Conservation (phyloP, 2,888 invertebrate species). For the Plutella xylostella region DNA sequence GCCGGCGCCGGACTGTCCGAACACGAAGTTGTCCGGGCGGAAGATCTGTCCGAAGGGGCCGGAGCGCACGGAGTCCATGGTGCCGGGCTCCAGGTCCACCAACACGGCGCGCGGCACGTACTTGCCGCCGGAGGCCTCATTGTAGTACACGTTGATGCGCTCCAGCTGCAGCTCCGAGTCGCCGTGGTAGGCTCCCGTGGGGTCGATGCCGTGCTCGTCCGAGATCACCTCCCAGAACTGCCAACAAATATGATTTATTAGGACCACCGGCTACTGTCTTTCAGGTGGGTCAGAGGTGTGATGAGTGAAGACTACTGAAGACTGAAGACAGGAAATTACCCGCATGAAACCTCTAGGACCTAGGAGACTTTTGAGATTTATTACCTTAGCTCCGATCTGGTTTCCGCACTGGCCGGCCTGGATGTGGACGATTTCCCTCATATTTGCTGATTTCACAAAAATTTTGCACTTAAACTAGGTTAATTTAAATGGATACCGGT, state of each 20-base stretch:
- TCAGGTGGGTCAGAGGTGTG: no score
- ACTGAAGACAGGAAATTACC: no score
- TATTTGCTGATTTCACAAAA: conserved; percentile 30
- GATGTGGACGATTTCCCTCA: conserved; percentile 78
- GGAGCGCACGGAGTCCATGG: conserved; percentile 89
- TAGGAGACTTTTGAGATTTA: no score
- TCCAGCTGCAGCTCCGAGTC: conserved; percentile 80
- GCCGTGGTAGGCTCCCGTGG: conserved; percentile 75
- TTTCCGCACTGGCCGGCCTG: conserved; percentile 42
- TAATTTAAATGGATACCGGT: conserved; percentile 26
- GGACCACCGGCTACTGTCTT: no score
- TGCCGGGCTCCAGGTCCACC: conserved; percentile 51
- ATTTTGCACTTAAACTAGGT: conserved; percentile 22
- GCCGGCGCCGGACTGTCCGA: conserved; percentile 67
- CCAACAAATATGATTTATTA: no score
- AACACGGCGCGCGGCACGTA: conserved; percentile 57
- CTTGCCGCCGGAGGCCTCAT: conserved; percentile 72
- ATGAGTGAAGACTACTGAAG: no score
- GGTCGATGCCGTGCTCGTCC: conserved; percentile 82
- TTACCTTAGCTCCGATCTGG: conserved; percentile 78
- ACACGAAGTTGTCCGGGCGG: conserved; percentile 91
- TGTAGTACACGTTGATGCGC: conserved; percentile 82
- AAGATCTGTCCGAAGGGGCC: conserved; percentile 88
- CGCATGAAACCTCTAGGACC: no score
- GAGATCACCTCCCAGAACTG: conserved; percentile 85